phyloP scores from a whole-genome alignment of 35 echinoderm and acorn worm species.

The Chiridota heheva region DNA sequence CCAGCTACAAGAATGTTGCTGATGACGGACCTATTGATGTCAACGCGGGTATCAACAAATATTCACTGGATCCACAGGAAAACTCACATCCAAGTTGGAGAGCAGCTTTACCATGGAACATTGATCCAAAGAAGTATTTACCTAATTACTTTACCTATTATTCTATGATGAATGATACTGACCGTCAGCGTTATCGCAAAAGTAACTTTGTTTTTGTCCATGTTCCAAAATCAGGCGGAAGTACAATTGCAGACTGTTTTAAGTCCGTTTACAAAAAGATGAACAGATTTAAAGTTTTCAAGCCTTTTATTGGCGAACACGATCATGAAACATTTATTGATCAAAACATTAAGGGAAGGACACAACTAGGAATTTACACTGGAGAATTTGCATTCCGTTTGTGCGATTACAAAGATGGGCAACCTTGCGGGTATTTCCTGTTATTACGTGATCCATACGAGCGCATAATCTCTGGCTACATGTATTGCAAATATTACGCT shows the following conservation, averaged over 20 bases:
- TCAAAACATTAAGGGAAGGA: too few species aligned
- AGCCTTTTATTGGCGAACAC: too few species aligned
- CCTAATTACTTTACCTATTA: constrained; percentile 29
- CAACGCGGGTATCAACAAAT: too few species aligned
- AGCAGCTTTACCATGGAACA: constrained; percentile 24
- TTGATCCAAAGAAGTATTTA: neutral
- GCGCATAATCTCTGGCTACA: constrained; percentile 74
- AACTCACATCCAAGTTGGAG: constrained; percentile 15
- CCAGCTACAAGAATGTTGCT: too few species aligned
- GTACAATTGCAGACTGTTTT: constrained; percentile 72
- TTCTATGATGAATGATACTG: neutral
- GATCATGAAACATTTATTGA: too few species aligned
- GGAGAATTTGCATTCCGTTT: constrained; percentile 87
- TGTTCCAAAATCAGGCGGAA: constrained; percentile 85
- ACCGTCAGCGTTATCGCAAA: neutral
- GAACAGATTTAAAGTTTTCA: too few species aligned
- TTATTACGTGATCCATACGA: constrained; percentile 93
- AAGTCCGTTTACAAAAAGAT: neutral
- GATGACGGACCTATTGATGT: too few species aligned
- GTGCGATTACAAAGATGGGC: constrained; percentile 55
- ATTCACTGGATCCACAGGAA: too few species aligned
- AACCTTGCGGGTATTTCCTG: constrained; percentile 80
- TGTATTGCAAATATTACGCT: constrained; percentile 65
- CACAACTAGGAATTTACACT: constrained; percentile 6
- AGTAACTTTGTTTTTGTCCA: constrained; percentile 63